Percentiles rank a stretch among this genome's conserved stretches.
Conservation (phyloP, 2,888 invertebrate species). For the Eupeodes luniger region DNA sequence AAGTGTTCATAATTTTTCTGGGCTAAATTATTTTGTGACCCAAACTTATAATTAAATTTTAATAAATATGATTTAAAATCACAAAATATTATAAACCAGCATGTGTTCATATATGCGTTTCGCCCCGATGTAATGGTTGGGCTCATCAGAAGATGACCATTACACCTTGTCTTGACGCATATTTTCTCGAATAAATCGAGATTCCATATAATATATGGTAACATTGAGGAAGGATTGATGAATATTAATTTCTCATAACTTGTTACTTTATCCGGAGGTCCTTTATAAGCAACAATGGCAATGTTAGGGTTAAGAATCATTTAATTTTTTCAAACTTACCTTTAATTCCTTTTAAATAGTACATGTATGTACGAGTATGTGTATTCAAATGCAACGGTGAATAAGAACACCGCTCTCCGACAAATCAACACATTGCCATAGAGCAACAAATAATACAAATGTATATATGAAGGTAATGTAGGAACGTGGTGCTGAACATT, state of each 20-base stretch:
- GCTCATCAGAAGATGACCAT: too few species aligned
- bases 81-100: too few species aligned
- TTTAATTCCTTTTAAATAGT: constrained; percentile 3
- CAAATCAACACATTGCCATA: constrained; percentile 53
- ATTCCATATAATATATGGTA: too few species aligned
- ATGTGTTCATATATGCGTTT: too few species aligned
- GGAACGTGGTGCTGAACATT: neutral
- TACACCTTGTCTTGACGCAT: too few species aligned
- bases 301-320: neutral
- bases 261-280: neutral
- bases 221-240: neutral
- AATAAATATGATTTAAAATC: too few species aligned
- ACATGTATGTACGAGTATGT: neutral
- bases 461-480: neutral
- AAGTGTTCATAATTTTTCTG: too few species aligned
- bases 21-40: too few species aligned
- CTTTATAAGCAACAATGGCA: neutral
- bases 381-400: constrained; percentile 22
- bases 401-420: constrained; percentile 9
- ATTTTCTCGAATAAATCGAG: too few species aligned
- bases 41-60: too few species aligned
- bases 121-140: too few species aligned
- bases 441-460: constrained; percentile 40
- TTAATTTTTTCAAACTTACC: constrained; percentile 11
- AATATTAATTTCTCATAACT: neutral